Base-by-base conservation (phyloP, 1,140 invertebrate genomes). In the Sitophilus oryzae region DNA sequence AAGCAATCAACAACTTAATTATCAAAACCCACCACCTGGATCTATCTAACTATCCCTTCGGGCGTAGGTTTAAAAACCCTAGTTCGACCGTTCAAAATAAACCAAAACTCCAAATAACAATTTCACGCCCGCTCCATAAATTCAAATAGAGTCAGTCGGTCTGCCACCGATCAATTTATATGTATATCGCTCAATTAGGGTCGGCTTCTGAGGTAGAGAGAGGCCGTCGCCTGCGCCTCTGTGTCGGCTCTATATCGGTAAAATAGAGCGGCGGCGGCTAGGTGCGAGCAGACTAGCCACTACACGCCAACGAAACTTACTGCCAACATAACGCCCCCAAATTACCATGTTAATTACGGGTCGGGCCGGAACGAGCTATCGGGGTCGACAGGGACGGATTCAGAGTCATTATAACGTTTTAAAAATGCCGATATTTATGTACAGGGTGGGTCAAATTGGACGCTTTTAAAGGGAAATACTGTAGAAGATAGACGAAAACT, bases 301-400 rank as follows among this genome's bases (percentile, higher is more conserved):
- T 70, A 68, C 66, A 68, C 63, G 68, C 68, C 67, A 67, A 45
- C 42, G 63, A 66, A 61, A 66, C 62, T 59, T 66, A 67, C 66
- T 64, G 66, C 66, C 64, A 67, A 69, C 60, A 62, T 66, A 59
- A 67, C 67, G 66, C 67, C 69, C 65, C 66, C 63, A 69, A 68
- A 71, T 71, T 71, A 71, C 65, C 67, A 69, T 69, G 69, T 67
- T 71, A 71, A 71, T 71, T 69, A 71, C 62, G 62, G n/a, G 35
- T 56, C 44, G 55, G 47, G 56, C 53, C 56, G 52, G 36, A 49
- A 51, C 56, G 57, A 61, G 61, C 54, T 61, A 54, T 23, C 6
- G 20, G 37, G 20, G 11, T 15, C 22, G 41, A n/a, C 16, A 30
- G 2, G 25, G 25, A n/a, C n/a, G n/a, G n/a, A n/a, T n/a, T n/a